phyloP scores from a whole-genome alignment of 2,888 invertebrate genomes.

The Chrysotoxum bicinctum region DNA sequence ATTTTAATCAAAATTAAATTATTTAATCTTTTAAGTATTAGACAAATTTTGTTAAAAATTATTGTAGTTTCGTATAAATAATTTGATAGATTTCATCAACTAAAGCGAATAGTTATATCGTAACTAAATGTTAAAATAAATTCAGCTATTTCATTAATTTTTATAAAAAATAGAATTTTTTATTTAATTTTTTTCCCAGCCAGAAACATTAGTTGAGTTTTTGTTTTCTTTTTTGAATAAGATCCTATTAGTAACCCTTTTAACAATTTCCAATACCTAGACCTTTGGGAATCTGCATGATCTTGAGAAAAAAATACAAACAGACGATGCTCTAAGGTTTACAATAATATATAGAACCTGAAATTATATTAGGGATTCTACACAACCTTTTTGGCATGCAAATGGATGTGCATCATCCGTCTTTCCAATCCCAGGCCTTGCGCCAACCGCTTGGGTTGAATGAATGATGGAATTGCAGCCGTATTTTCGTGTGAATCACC shows the following conservation, averaged over 20 bases:
- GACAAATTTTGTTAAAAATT: neutral
- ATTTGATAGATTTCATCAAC: neutral
- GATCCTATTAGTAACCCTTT: neutral
- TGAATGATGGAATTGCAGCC: no score
- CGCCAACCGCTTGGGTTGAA: no score
- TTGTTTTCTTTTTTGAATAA: neutral
- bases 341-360: no score
- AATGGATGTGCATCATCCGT: no score
- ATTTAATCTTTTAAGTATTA: neutral
- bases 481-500: no score
- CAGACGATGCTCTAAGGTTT: neutral
- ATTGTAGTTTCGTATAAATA: slow-evolving; percentile 5
- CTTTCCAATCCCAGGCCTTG: no score
- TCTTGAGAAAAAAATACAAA: neutral
- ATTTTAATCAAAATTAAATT: slow-evolving; percentile 40
- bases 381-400: no score
- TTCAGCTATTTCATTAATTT: neutral
- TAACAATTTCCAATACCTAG: neutral
- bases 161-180: neutral
- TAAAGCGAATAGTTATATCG: slow-evolving; percentile 1
- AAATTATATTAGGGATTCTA: no score
- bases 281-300: neutral
- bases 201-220: neutral
- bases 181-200: neutral
- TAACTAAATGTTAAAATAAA: neutral